Conservation (phyloP, 2,113 vertebrate species). For the Paramisgurnus dabryanus region DNA sequence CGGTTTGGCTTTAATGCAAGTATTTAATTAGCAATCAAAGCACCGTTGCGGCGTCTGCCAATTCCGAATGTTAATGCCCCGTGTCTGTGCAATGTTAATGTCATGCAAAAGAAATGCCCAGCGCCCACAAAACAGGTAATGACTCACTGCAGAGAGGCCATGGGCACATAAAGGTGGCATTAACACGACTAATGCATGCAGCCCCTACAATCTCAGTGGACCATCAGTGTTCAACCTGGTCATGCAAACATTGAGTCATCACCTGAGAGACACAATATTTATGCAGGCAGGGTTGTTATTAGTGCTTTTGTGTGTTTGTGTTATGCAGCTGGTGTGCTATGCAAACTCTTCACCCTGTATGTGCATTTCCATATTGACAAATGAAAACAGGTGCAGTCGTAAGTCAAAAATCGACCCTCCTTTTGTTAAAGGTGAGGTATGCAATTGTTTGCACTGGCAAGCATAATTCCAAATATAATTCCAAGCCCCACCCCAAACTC, state of each 20-base stretch:
- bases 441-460: no score
- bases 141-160: constrained; percentile 19
- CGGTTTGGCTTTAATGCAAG: background rate
- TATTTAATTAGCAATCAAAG: constrained; percentile 23
- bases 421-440: no score
- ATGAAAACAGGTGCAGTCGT: constrained; percentile 5
- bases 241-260: constrained; percentile 41
- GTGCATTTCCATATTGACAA: constrained; percentile 3
- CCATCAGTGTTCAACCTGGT: constrained; percentile 15
- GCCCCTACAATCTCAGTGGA: constrained; percentile 22
- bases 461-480: no score
- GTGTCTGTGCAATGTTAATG: background rate
- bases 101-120: background rate
- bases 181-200: constrained; percentile 27
- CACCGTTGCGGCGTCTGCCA: background rate
- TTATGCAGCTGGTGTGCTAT: constrained; percentile 26
- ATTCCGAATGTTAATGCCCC: constrained; percentile 5
- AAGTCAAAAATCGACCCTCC: background rate
- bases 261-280: constrained; percentile 26
- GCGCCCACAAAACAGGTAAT: constrained; percentile 12
- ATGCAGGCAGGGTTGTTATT: constrained; percentile 22
- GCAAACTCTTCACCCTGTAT: constrained; percentile 10
- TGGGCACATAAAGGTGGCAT: background rate
- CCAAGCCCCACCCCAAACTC: no score
- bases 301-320: constrained; percentile 4